Conservation (phyloP, 2,888 invertebrate species). For the Drosophila koepferae region DNA sequence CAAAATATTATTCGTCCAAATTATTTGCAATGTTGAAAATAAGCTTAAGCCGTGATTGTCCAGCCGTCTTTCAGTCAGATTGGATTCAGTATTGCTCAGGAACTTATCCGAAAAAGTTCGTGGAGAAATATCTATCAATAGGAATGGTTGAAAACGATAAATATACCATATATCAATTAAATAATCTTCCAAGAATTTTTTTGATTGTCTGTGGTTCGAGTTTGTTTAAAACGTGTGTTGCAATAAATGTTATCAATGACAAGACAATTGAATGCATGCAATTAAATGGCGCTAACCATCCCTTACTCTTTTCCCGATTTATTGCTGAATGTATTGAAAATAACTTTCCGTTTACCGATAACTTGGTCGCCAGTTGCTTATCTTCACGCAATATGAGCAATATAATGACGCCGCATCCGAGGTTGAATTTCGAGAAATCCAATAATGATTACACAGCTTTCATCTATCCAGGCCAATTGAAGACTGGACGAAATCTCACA, state of each 20-base stretch:
- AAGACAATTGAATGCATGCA: constrained; percentile 9
- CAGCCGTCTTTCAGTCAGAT: background rate
- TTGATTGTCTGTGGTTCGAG: constrained; percentile 18
- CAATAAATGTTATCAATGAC: background rate
- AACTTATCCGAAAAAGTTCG: constrained; percentile 24
- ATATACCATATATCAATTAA: constrained; percentile 24
- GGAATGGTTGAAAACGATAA: background rate
- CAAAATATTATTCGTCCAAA: background rate
- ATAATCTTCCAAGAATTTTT: background rate
- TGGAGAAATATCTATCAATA: background rate
- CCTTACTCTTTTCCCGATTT: background rate
- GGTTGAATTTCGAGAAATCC: too few relatives aligned
- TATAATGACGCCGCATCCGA: rapidly evolving
- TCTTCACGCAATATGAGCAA: background rate
- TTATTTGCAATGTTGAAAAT: background rate
- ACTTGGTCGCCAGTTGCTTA: background rate
- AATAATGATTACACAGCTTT: constrained; percentile 17
- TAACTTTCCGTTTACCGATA: constrained; percentile 21
- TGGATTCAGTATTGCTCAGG: constrained; percentile 32
- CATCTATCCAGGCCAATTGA: background rate
- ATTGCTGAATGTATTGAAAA: constrained; percentile 19
- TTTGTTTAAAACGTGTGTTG: background rate
- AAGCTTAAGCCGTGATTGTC: background rate
- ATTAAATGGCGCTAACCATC: background rate
- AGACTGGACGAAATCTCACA: background rate